Evolutionary conservation across 2,797 vertebrate species (phyloP).

Genomic region (Anolis apletophallus): DNA sequence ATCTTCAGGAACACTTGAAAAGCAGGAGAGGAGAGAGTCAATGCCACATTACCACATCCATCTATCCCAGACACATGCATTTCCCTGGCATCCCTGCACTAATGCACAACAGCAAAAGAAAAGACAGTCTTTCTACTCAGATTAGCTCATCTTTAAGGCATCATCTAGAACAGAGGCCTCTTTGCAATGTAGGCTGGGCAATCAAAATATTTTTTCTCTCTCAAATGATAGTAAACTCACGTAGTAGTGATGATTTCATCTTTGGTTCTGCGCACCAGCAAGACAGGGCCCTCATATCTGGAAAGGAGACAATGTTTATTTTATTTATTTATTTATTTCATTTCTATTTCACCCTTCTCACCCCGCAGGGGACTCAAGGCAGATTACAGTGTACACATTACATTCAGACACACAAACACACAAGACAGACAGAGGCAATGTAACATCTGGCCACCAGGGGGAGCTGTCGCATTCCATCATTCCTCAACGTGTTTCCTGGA

Average conservation of each 20-base stretch:
- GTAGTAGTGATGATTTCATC: conserved; percentile 92
- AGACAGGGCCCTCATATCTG: conserved; percentile 91
- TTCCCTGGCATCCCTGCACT: neutral
- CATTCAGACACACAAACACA: too few relatives aligned
- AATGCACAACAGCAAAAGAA: neutral
- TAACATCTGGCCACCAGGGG: too few relatives aligned
- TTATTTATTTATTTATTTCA: too few relatives aligned
- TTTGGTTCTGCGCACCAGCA: conserved; percentile 91
- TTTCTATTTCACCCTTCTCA: too few relatives aligned
- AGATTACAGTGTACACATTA: too few relatives aligned
- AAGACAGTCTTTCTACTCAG: neutral
- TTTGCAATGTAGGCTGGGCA: neutral
- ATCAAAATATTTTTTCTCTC: neutral
- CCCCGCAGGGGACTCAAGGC: too few relatives aligned
- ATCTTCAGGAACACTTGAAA: conserved; percentile 86
- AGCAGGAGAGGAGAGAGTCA: conserved; percentile 7
- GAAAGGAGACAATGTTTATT: conserved; percentile 5
- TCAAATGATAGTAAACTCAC: conserved; percentile 20
- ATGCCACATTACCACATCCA: neutral
- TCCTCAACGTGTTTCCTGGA: too few relatives aligned
- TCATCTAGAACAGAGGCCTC: neutral
- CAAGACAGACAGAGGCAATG: too few relatives aligned
- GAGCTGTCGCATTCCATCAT: too few relatives aligned
- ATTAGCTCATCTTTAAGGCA: neutral
- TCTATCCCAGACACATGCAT: neutral